Base-by-base conservation (phyloP, 2,888 invertebrate species). In the Crepidodera aurea region DNA sequence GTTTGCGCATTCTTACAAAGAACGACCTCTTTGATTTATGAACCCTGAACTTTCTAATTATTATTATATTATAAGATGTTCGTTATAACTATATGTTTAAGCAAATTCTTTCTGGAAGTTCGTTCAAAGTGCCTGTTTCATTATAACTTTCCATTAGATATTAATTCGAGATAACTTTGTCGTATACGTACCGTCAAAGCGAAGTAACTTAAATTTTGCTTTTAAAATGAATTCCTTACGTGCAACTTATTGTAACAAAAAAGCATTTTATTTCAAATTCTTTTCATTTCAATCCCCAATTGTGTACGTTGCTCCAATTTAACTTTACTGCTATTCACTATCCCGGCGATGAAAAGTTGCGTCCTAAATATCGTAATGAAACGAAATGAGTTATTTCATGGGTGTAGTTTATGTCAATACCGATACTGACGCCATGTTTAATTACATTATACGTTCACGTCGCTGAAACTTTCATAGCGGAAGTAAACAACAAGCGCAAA, bases 351-450 rank as follows among this genome's bases (percentile, higher is more conserved):
- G 53, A 54, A 54, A 54, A 54, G 40, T 54, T 48, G 48, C 12
- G 34, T 51, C 51, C 34, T 34, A 37, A 22, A 15, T 51, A 19
- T 18, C 10, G 55, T 42, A 55, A 32, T 55, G 44, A 55, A 55
- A 55, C 55, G 12, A 44, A 44, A 44, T 55, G 27, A 55, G 42
- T 48, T 48, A 40, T 54, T 42, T 54, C 51, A 37, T 54, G 40
- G 54, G n/a, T 55, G 44, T 32, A 44, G 55, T 44, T 55, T 55
- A 44, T 32, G 55, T 44, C 44, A 44, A 44, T 55, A 32, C 44
- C 32, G 42, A 55, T 44, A 55, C 22, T 55, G 34, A 27, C 34
- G 55, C 34, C 32, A 32, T 22, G 19, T 55, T 44, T 54, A 54
- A 55, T 55, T 19, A 55, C 55, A 46, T 55, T 34, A 44, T 27